Percentiles rank a stretch among this genome's conserved stretches.
Evolutionary conservation across 2,797 vertebrate genomes (phyloP).

Genomic region (Lacerta agilis): DNA sequence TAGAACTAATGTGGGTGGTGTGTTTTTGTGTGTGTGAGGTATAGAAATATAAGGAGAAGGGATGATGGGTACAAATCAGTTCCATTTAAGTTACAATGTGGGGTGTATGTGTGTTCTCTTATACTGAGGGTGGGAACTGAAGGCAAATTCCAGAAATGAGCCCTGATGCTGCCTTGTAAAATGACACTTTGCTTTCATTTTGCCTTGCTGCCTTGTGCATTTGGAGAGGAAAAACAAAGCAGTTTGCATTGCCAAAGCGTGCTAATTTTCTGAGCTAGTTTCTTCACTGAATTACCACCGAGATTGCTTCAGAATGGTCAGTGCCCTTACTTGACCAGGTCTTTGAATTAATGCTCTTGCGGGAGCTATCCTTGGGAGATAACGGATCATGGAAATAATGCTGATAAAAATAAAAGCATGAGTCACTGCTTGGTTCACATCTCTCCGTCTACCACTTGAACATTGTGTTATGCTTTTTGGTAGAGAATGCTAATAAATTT

Average conservation of each 20-base stretch:
- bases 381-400: slow-evolving; percentile 21
- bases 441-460: slow-evolving; percentile 41
- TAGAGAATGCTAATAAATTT: slow-evolving; percentile 28
- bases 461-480: slow-evolving; percentile 48
- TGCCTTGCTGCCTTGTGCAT: background rate
- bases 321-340: background rate
- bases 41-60: no score
- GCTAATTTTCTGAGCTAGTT: background rate
- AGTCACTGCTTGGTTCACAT: slow-evolving; percentile 37
- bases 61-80: no score
- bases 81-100: background rate
- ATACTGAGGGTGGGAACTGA: background rate
- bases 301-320: background rate
- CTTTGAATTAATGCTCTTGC: slow-evolving; percentile 1
- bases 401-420: slow-evolving; percentile 58
- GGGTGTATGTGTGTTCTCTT: background rate
- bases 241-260: background rate
- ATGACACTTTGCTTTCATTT: background rate
- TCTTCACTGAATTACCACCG: background rate
- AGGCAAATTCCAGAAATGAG: background rate
- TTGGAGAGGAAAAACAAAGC: background rate
- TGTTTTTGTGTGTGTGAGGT: no score
- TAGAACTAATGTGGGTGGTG: no score
- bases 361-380: background rate
- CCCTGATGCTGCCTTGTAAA: background rate